Percentiles rank a stretch among this genome's conserved stretches.
Conservation (phyloP, 2,888 invertebrate genomes). For the Plusia festucae region DNA sequence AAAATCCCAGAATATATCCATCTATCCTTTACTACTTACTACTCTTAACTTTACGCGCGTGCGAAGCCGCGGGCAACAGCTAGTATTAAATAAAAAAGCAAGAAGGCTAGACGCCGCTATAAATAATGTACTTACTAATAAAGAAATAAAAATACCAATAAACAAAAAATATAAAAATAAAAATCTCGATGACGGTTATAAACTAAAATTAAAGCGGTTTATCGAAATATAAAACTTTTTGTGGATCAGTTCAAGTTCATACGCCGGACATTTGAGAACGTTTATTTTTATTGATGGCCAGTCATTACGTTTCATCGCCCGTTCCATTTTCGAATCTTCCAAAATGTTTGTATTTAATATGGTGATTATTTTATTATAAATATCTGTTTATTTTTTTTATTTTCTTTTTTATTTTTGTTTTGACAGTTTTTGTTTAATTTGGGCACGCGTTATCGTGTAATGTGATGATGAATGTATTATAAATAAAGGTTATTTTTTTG, state of each 20-base stretch:
- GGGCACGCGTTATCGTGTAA: too few species aligned
- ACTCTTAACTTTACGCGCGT: too few species aligned
- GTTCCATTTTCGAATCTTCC: constrained; percentile 15
- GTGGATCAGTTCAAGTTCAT: constrained; percentile 8
- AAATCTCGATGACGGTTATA: not conserved
- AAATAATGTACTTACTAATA: too few species aligned
- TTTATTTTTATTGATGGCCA: constrained; percentile 31
- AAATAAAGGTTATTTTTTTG: not conserved
- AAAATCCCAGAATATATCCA: too few species aligned
- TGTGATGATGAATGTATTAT: too few species aligned
- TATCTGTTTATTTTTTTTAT: not conserved
- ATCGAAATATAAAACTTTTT: constrained; percentile 21
- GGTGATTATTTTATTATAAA: constrained; percentile 17
- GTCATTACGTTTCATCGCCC: constrained; percentile 23
- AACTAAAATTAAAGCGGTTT: constrained; percentile 11
- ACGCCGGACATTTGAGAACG: constrained; percentile 16
- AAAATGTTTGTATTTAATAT: constrained; percentile 12
- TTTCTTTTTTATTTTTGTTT: not conserved
- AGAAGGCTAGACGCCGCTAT: too few species aligned
- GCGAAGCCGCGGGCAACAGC: too few species aligned
- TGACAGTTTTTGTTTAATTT: too few species aligned
- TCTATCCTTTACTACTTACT: too few species aligned
- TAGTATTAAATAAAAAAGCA: too few species aligned
- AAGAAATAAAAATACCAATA: not conserved
- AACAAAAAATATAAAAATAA: not conserved